phyloP scores from a whole-genome alignment of 2,888 invertebrate species.

The Limnephilus lunatus region DNA sequence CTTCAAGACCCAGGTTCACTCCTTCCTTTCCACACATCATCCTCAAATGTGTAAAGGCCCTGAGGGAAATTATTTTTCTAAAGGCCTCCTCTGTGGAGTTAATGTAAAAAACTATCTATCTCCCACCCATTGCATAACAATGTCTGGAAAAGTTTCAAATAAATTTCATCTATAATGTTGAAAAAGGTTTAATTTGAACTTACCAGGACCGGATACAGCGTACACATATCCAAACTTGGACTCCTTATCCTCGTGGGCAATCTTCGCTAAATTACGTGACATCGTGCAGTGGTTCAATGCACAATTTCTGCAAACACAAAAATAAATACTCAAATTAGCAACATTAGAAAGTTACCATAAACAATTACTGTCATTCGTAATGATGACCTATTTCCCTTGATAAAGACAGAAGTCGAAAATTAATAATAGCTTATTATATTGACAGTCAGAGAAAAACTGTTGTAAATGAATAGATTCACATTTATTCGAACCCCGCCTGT shows the following conservation, averaged over 20 bases:
- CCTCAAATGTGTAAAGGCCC: no score
- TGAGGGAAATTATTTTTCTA: no score
- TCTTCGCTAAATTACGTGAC: slow-evolving; percentile 82
- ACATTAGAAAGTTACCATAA: neutral
- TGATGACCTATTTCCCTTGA: neutral
- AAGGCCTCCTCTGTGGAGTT: no score
- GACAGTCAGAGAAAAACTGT: neutral
- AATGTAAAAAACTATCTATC: no score
- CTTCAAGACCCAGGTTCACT: no score
- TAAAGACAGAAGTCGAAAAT: neutral
- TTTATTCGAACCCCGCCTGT: neutral
- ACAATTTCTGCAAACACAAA: slow-evolving; percentile 14
- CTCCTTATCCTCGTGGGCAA: slow-evolving; percentile 91
- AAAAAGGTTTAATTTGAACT: slow-evolving; percentile 57
- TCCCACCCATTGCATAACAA: neutral
- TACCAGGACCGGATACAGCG: slow-evolving; percentile 99
- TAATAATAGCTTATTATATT: neutral
- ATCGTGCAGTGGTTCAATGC: slow-evolving; percentile 76
- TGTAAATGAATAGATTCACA: neutral
- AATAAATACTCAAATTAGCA: neutral
- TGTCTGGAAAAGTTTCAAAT: neutral
- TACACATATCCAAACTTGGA: slow-evolving; percentile 95
- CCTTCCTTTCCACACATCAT: no score
- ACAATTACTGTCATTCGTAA: neutral
- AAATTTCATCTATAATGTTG: neutral